These are phyloP conservation scores for Fistularia tabacaria DNA, from an alignment of 2,797 vertebrate genomes.

Conservation along the genomic window DNA sequence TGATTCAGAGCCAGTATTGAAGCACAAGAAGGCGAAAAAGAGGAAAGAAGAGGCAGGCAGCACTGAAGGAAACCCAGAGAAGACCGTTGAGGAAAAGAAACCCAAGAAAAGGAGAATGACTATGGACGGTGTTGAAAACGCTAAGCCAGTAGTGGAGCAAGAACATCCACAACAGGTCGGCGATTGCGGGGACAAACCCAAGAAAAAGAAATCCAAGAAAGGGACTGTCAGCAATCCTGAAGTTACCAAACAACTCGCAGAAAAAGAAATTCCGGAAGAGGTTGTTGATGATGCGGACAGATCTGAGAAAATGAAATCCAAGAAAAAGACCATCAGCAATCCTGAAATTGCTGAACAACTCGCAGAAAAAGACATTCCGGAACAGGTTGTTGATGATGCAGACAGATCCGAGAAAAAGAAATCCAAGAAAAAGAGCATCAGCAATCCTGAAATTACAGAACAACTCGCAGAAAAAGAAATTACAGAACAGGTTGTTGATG, in stretches of 20 bases:
- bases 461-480: background rate
- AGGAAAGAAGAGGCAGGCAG: constrained; percentile 1
- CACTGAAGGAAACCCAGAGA: constrained; percentile 2
- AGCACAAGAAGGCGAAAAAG: constrained; percentile 8
- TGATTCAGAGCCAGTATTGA: too few relatives aligned
- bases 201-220: background rate
- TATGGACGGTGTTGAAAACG: background rate
- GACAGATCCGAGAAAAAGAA: constrained; percentile 19
- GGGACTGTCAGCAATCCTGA: too few relatives aligned
- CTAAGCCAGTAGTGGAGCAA: background rate
- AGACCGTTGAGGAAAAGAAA: background rate
- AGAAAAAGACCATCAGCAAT: too few relatives aligned
- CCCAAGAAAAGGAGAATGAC: constrained; percentile 12
- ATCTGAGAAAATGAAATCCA: too few relatives aligned
- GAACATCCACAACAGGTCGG: background rate
- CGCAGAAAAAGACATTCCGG: too few relatives aligned
- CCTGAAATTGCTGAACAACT: too few relatives aligned
- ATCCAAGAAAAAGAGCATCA: constrained; percentile 4
- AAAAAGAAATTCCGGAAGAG: too few relatives aligned
- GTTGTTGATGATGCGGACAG: too few relatives aligned
- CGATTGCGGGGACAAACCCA: background rate
- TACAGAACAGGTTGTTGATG: too few relatives aligned
- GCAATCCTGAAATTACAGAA: background rate
- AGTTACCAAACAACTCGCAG: too few relatives aligned
- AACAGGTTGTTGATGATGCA: background rate